These are phyloP conservation scores for Cynodonichthys magdalenae DNA, from an alignment of 2,797 vertebrate genomes.

Conservation along the genomic window DNA sequence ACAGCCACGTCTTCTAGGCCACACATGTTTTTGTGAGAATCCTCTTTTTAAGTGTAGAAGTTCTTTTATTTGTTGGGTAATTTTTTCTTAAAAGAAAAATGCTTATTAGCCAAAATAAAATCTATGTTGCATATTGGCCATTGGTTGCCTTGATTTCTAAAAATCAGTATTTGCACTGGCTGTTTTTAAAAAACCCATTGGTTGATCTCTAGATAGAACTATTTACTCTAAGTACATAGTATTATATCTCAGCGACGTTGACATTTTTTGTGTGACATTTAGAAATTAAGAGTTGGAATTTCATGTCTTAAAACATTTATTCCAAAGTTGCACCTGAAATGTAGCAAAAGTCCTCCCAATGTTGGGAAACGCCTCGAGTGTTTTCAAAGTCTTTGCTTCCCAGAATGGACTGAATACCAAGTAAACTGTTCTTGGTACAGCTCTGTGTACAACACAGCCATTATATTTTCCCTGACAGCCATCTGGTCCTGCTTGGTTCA, in stretches of 20 bases:
- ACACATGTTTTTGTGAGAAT: too few species aligned
- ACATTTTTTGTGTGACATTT: neutral
- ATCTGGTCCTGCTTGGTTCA: conserved; percentile 6
- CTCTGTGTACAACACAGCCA: conserved; percentile 3
- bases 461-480: conserved; percentile 6
- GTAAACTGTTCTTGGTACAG: neutral
- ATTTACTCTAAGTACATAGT: neutral
- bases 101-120: too few species aligned
- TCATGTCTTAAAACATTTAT: neutral
- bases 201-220: neutral
- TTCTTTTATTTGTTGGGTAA: too few species aligned
- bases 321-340: neutral
- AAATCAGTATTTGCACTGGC: too few species aligned
- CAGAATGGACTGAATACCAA: conserved; percentile 1
- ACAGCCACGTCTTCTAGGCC: too few species aligned
- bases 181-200: too few species aligned
- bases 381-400: neutral
- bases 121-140: too few species aligned
- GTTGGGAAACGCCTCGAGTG: neutral
- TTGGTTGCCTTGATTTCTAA: too few species aligned
- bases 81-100: too few species aligned
- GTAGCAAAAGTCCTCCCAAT: neutral
- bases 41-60: too few species aligned
- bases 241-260: neutral
- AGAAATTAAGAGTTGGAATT: too few species aligned